Percentiles rank a stretch among this genome's conserved stretches.
Evolutionary conservation across 2,113 vertebrate species (phyloP).

Genomic region (Paraplagusia blochii): DNA sequence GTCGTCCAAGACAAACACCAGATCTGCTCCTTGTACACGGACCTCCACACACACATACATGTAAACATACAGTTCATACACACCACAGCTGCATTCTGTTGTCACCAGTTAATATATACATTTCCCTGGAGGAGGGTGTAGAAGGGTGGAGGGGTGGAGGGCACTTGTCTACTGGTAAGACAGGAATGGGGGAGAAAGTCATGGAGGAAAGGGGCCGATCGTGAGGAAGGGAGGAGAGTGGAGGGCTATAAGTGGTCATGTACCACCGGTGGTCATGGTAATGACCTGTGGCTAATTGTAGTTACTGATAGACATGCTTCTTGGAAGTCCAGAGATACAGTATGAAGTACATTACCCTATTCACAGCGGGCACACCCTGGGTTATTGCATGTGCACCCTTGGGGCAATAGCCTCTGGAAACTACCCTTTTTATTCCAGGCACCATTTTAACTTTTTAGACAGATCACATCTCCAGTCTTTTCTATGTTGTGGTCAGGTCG

Average conservation of each 20-base stretch:
- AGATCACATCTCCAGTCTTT: conserved; percentile 44
- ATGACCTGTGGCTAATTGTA: conserved; percentile 67
- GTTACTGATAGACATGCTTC: conserved; percentile 60
- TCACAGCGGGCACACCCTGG: conserved; percentile 25
- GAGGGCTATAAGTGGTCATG: conserved; percentile 50
- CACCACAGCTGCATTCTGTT: conserved; percentile 26
- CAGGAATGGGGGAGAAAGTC: conserved; percentile 22
- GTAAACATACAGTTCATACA: conserved; percentile 11
- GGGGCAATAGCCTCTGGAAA: conserved; percentile 28
- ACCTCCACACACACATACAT: conserved; percentile 32
- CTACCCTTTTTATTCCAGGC: conserved; percentile 22
- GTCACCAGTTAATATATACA: conserved; percentile 41
- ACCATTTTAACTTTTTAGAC: conserved; percentile 35
- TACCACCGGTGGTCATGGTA: conserved; percentile 51
- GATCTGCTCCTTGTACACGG: conserved; percentile 39
- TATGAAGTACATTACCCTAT: conserved; percentile 52
- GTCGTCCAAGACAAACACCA: conserved; percentile 57
- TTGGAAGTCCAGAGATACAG: conserved; percentile 53
- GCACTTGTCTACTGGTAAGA: conserved; percentile 13
- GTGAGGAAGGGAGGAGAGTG: conserved; percentile 5
- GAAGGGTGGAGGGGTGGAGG: conserved; percentile 39
- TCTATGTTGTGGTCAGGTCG: conserved; percentile 46
- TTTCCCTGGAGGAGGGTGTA: conserved; percentile 48
- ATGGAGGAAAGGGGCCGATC: conserved; percentile 10
- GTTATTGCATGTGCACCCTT: conserved; percentile 6